Base-by-base conservation (phyloP, 2,888 invertebrate genomes). In the Physocephala rufipes region DNA sequence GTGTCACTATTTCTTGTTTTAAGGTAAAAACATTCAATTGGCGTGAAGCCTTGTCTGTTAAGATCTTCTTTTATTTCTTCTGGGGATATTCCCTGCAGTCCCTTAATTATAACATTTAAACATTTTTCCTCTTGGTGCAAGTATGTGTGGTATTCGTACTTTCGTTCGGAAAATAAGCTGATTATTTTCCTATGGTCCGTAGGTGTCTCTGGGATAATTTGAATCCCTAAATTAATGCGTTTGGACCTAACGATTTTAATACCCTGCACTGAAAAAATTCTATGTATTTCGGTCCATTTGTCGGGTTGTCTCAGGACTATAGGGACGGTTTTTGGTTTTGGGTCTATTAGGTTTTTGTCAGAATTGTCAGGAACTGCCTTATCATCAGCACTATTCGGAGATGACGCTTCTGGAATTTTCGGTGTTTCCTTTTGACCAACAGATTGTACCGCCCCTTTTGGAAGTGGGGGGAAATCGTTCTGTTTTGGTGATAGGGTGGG, bases 1-100 rank as follows among this genome's bases (percentile, higher is more conserved):
- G 15, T 19, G 53, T 53, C 21, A 24, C 21, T 53, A 24, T n/a
- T 53, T 53, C 21, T 53, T n/a, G 53, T 53, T 53, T 53, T 53
- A 7, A 53, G 12, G 9, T 53, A 53, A 36, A 36, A 36, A 36
- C 36, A 36, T 36, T 36, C 36, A 7, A 36, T 4, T 36, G 36
- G 36, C 36, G 36, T 36, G 36, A 36, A 36, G 36, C 36, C 36
- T 36, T 36, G 36, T 7, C 36, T 19, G 12, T 53, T 9, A 21
- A 53, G 0, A 21, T 53, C 53, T n/a, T 21, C 1, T 21, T 53
- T 53, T 1, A 53, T 21, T 9, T 53, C 53, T 53, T 53, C 53
- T 2, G 53, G 53, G 1, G 19, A 21, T 19, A 53, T 19, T 12
- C 53, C 53, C 21, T 53, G 19, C 4, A 53, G 21, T 2, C 53